These are phyloP conservation scores for Drosophila ochracea DNA, from an alignment of 2,888 invertebrate genomes.

Conservation along the genomic window DNA sequence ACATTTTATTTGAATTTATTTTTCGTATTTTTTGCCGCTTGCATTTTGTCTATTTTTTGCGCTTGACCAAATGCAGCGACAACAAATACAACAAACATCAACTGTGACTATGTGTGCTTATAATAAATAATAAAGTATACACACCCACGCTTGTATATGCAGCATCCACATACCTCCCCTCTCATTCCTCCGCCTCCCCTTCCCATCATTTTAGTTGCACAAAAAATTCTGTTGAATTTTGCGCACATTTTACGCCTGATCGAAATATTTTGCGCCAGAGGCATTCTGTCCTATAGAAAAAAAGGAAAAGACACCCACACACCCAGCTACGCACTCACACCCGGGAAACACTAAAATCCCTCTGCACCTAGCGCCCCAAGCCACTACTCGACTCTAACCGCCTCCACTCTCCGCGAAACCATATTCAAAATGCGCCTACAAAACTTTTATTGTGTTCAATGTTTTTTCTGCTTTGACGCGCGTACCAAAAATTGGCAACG, in stretches of 20 bases:
- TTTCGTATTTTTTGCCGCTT: slow-evolving; percentile 54
- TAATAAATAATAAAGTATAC: slow-evolving; percentile 79
- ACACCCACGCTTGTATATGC: slow-evolving; percentile 44
- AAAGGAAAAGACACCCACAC: slow-evolving; percentile 55
- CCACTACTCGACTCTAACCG: neutral
- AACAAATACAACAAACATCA: slow-evolving; percentile 31
- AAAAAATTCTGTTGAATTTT: slow-evolving; percentile 79
- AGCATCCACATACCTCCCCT: neutral
- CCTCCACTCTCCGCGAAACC: neutral
- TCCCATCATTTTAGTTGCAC: slow-evolving; percentile 20
- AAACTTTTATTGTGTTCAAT: slow-evolving; percentile 75
- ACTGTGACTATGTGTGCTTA: slow-evolving; percentile 58
- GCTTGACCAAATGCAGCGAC: slow-evolving; percentile 70
- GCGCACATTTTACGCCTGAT: slow-evolving; percentile 84
- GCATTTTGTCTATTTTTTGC: slow-evolving; percentile 74
- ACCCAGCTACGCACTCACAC: slow-evolving; percentile 8
- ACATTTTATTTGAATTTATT: slow-evolving; percentile 80
- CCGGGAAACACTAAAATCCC: slow-evolving; percentile 3
- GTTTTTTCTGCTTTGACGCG: slow-evolving; percentile 80
- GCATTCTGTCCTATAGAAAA: slow-evolving; percentile 55
- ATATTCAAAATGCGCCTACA: slow-evolving; percentile 55
- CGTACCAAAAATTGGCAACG: slow-evolving; percentile 75
- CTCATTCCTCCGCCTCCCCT: fast-evolving
- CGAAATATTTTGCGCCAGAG: slow-evolving; percentile 79
- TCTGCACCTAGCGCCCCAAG: slow-evolving; percentile 1